Evolutionary conservation across 2,888 invertebrate species (phyloP), one percentile per base, ranked within the genome.

Genomic region (Fragum fragum): DNA sequence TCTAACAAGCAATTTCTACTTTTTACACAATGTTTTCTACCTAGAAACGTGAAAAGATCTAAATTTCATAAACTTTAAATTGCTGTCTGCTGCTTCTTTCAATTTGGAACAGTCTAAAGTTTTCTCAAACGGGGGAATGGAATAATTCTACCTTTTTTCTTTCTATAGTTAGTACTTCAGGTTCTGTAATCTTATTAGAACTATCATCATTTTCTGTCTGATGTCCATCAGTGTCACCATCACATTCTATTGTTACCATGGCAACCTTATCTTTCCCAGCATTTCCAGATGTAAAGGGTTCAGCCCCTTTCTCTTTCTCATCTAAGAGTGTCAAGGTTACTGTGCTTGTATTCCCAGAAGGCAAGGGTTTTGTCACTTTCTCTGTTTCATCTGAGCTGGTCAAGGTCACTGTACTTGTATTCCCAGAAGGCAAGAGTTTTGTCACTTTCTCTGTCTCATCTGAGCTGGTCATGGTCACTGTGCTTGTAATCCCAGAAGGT

Each of bases 101-200:
- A n/a, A n/a, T n/a, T n/a, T n/a, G n/a, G n/a, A n/a, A n/a, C n/a
- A n/a, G n/a, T n/a, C n/a, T n/a, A n/a, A n/a, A n/a, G n/a, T n/a
- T n/a, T n/a, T n/a, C n/a, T n/a, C n/a, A n/a, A n/a, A n/a, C n/a
- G n/a, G n/a, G n/a, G n/a, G n/a, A n/a, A n/a, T n/a, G n/a, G n/a
- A n/a, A n/a, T n/a, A n/a, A n/a, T n/a, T n/a, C 68, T 32, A 78
- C 78, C 21, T 47, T 78, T 55, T 73, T 78, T 29, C 79, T 73
- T 70, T 79, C 79, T 59, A 79, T 79, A 2, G 70, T 70, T 6
- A 79, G 21, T 6, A 57, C 55, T 36, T 71, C 71, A 3, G 59
- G 39, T 55, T 53, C 71, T 21, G 0, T 21, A 53, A 14, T 53
- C 26, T 14, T 16, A 52, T 21, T 69, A 18, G 36, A 16, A 0